Evolutionary conservation across 1,140 invertebrate genomes (phyloP).

Genomic region (Drosophila pectinifera): DNA sequence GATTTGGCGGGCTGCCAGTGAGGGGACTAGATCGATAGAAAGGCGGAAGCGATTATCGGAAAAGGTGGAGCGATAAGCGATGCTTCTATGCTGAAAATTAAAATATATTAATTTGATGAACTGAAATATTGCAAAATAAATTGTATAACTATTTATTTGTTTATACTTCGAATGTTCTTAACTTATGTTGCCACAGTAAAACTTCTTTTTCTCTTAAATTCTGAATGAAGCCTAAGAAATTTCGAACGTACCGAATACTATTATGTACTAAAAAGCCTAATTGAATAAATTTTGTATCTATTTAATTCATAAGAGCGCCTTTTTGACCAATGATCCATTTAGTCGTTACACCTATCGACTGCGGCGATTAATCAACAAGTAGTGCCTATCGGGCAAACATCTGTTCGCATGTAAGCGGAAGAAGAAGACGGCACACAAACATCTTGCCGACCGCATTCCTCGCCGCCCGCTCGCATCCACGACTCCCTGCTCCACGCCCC

Average conservation of each 20-base stretch:
- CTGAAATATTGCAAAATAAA: too few relatives aligned
- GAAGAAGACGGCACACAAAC: constrained; percentile 65
- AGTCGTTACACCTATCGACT: not conserved
- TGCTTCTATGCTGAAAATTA: not conserved
- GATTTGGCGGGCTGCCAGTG: constrained; percentile 6
- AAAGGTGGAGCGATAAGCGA: not conserved
- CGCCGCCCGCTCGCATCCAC: constrained; percentile 33
- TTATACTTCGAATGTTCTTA: too few relatives aligned
- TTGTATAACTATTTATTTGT: too few relatives aligned
- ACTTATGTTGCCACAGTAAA: too few relatives aligned
- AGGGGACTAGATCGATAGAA: not conserved
- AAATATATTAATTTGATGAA: not conserved
- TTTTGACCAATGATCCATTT: not conserved
- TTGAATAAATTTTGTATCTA: not conserved
- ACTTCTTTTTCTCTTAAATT: too few relatives aligned
- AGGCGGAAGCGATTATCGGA: not conserved
- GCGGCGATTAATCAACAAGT: constrained; percentile 57
- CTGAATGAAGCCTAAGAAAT: too few relatives aligned
- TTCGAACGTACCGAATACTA: too few relatives aligned
- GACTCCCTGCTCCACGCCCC: constrained; percentile 33
- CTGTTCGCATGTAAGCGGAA: constrained; percentile 41
- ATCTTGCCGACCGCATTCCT: constrained; percentile 42
- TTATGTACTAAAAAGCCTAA: too few relatives aligned
- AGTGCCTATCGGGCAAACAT: constrained; percentile 36
- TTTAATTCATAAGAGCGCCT: constrained; percentile 1